phyloP scores from a whole-genome alignment of 2,888 invertebrate species.

The Heliconius ethilla region DNA sequence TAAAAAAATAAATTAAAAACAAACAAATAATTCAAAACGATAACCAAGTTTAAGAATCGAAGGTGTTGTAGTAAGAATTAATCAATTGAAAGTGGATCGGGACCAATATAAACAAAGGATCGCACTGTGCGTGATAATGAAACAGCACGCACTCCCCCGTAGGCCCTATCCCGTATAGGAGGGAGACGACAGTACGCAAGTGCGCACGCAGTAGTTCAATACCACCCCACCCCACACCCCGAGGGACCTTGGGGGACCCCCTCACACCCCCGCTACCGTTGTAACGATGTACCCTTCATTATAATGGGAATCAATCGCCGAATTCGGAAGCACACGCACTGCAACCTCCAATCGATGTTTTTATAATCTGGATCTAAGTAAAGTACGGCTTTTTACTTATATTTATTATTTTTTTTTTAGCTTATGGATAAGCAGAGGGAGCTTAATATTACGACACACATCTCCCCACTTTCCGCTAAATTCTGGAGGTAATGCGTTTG shows the following conservation, averaged over 20 bases:
- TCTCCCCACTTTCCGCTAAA: too few relatives aligned
- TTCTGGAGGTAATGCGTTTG: too few relatives aligned
- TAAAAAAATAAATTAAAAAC: neutral
- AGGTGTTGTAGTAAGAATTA: conserved; percentile 73
- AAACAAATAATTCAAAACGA: conserved; percentile 8
- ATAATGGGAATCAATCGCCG: conserved; percentile 81
- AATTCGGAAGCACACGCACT: conserved; percentile 55
- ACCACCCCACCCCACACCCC: conserved; percentile 59
- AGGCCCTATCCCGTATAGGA: conserved; percentile 57
- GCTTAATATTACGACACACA: too few relatives aligned
- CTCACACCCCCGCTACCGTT: conserved; percentile 68
- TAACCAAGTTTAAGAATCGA: conserved; percentile 55
- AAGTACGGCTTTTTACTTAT: neutral
- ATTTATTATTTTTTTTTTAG: too few relatives aligned
- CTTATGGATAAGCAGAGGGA: too few relatives aligned
- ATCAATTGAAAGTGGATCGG: conserved; percentile 78
- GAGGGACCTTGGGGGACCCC: conserved; percentile 41
- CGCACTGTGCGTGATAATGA: conserved; percentile 74
- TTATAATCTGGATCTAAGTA: conserved; percentile 29
- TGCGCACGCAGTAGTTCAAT: conserved; percentile 64
- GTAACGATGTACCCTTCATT: conserved; percentile 79
- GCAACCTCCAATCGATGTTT: conserved; percentile 39
- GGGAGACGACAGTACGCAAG: conserved; percentile 60
- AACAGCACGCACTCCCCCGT: conserved; percentile 68
- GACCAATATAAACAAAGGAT: conserved; percentile 78